Conservation (phyloP, 1,140 invertebrate genomes). For the Drosophila littoralis region DNA sequence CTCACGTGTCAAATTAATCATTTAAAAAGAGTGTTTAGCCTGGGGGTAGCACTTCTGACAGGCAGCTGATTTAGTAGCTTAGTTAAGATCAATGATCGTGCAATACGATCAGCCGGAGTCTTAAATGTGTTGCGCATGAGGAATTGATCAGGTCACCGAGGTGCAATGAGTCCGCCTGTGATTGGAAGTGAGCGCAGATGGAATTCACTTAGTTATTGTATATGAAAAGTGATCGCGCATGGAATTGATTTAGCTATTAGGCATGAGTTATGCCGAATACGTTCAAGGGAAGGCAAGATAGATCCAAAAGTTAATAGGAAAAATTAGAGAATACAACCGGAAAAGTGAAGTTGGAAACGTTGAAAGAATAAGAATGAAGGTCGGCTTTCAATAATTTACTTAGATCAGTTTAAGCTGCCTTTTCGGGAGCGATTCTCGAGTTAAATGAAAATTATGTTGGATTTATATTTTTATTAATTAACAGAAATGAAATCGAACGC, state of each 20-base stretch:
- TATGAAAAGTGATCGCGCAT: constrained; percentile 6
- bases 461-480: too few relatives aligned
- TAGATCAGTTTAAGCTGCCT: too few relatives aligned
- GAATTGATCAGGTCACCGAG: constrained; percentile 38
- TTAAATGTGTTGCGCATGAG: constrained; percentile 23
- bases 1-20: constrained; percentile 77
- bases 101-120: constrained; percentile 3
- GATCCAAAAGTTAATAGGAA: not conserved
- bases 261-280: constrained; percentile 11
- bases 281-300: constrained; percentile 3
- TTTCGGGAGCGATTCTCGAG: too few relatives aligned
- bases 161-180: constrained; percentile 3
- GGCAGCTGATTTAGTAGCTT: constrained; percentile 62
- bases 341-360: not conserved
- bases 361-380: not conserved
- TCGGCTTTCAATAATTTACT: too few relatives aligned
- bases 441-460: too few relatives aligned
- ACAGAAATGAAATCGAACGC: too few relatives aligned
- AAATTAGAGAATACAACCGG: not conserved
- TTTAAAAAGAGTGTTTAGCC: constrained; percentile 31
- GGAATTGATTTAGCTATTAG: constrained; percentile 23
- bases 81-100: constrained; percentile 50
- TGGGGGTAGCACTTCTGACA: constrained; percentile 43
- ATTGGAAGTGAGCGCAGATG: constrained; percentile 13
- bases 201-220: not conserved